Conservation (phyloP, 2,888 invertebrate species). For the Omphaloscelis lunosa region DNA sequence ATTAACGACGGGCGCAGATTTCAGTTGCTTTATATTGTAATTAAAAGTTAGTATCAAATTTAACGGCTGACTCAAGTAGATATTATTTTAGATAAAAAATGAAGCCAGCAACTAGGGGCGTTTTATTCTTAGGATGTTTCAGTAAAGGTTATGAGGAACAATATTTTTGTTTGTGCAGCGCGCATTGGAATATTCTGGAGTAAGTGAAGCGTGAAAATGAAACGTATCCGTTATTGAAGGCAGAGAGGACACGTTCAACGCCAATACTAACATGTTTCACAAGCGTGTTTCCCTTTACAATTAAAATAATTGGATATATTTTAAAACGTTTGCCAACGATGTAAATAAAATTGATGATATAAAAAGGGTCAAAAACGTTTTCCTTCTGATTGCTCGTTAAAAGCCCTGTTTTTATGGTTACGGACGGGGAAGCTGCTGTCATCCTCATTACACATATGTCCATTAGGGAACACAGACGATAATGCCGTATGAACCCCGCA, state of each 20-base stretch:
- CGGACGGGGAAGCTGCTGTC: constrained; percentile 15
- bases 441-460: constrained; percentile 15
- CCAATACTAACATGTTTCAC: constrained; percentile 40
- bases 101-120: not conserved
- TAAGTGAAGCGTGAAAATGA: constrained; percentile 44
- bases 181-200: constrained; percentile 32
- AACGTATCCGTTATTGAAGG: constrained; percentile 43
- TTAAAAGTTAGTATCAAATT: constrained; percentile 64
- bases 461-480: constrained; percentile 5
- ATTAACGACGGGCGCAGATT: constrained; percentile 57
- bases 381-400: not conserved
- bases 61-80: constrained; percentile 30
- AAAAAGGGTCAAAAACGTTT: constrained; percentile 12
- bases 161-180: constrained; percentile 29
- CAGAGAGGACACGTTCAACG: constrained; percentile 12
- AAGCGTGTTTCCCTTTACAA: constrained; percentile 25
- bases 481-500: not conserved
- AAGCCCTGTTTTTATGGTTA: not conserved
- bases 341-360: not conserved
- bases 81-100: constrained; percentile 27
- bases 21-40: constrained; percentile 67
- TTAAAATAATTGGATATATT: constrained; percentile 19
- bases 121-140: constrained; percentile 6
- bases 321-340: not conserved
- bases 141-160: constrained; percentile 8